A percentile compares a stretch with the other conserved stretches of the same genome.
Evolutionary conservation across 2,888 invertebrate species (phyloP).

Genomic region (Drosophila percnosoma): DNA sequence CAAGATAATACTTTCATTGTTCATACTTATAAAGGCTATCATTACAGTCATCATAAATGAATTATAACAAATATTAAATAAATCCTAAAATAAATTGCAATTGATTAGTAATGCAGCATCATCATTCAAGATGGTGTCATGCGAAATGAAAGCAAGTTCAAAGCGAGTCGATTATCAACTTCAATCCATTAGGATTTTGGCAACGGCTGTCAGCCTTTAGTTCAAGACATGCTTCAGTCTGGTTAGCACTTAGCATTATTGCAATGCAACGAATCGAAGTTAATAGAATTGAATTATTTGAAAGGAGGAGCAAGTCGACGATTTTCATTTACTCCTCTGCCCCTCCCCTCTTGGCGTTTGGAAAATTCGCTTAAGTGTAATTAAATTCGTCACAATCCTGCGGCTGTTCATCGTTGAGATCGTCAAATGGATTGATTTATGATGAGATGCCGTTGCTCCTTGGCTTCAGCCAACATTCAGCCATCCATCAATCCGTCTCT

Average conservation of each 20-base stretch:
- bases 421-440: slow-evolving; percentile 79
- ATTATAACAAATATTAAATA: not conserved
- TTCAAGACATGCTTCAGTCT: slow-evolving; percentile 51
- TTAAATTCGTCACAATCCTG: slow-evolving; percentile 65
- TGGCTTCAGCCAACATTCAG: slow-evolving; percentile 9
- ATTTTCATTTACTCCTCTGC: slow-evolving; percentile 18
- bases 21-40: not conserved
- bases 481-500: slow-evolving; percentile 34
- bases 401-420: slow-evolving; percentile 43
- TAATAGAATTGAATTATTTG: slow-evolving; percentile 61
- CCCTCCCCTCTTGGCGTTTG: not conserved
- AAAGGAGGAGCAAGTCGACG: not conserved
- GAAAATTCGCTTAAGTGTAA: slow-evolving; percentile 70
- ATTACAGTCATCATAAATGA: not conserved
- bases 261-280: slow-evolving; percentile 62
- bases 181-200: slow-evolving; percentile 26
- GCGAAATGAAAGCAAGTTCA: slow-evolving; percentile 4
- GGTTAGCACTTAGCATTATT: slow-evolving; percentile 71
- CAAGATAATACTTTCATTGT: not conserved
- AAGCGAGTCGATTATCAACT: slow-evolving; percentile 13
- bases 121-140: not conserved
- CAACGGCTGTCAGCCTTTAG: slow-evolving; percentile 50
- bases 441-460: slow-evolving; percentile 60
- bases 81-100: not conserved
- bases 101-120: not conserved